These are phyloP conservation scores for Saccopteryx leptura DNA, from an alignment of 2,113 vertebrate genomes.

Conservation along the genomic window DNA sequence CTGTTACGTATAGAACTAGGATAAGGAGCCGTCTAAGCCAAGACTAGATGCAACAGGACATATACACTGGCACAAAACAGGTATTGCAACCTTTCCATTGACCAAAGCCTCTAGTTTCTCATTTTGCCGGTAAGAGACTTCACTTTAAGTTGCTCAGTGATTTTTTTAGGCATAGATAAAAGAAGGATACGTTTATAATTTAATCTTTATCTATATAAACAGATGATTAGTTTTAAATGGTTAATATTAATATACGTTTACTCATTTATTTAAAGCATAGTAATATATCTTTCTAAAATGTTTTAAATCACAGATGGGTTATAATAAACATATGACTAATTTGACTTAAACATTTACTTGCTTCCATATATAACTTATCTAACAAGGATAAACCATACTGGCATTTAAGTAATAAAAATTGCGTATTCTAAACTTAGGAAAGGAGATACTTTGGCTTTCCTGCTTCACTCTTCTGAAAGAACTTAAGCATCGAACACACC, in stretches of 20 bases:
- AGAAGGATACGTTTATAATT: not conserved
- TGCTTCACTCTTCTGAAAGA: constrained; percentile 5
- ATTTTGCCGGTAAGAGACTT: not conserved
- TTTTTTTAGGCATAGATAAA: constrained; percentile 38
- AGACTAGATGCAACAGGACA: not conserved
- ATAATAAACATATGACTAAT: constrained; percentile 46
- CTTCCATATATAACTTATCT: constrained; percentile 24
- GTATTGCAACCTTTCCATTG: not conserved
- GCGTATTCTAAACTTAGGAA: constrained; percentile 13
- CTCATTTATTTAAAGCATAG: not conserved
- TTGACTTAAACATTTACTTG: constrained; percentile 45
- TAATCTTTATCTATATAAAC: constrained; percentile 45
- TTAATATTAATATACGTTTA: constrained; percentile 21
- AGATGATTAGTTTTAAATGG: constrained; percentile 33
- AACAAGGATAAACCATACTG: not conserved
- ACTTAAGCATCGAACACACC: not conserved
- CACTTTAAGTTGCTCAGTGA: not conserved
- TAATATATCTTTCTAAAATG: constrained; percentile 38
- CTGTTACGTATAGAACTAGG: not conserved
- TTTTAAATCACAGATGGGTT: not conserved
- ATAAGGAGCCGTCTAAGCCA: not conserved
- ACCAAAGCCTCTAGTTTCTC: not conserved
- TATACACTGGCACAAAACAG: not conserved
- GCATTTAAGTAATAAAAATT: not conserved
- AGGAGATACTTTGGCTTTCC: not conserved